Conservation (phyloP, 2,113 vertebrate species). For the Numenius arquata region DNA sequence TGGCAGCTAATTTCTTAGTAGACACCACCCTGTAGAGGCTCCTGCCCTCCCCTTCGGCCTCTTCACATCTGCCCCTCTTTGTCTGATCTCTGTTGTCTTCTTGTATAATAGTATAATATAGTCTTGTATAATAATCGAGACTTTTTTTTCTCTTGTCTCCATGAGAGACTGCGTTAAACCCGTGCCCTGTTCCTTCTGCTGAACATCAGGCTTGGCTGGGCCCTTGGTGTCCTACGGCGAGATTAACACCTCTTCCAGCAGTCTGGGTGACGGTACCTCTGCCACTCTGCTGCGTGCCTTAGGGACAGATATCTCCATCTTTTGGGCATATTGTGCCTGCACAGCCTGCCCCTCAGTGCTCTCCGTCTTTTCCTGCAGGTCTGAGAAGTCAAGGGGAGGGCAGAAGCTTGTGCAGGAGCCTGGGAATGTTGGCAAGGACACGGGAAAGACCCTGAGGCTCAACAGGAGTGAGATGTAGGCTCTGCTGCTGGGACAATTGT, state of each 20-base stretch:
- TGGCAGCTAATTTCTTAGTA: not conserved
- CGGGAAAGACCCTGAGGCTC: not conserved
- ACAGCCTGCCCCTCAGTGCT: not conserved
- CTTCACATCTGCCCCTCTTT: not conserved
- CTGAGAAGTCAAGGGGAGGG: not conserved
- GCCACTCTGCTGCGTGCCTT: not conserved
- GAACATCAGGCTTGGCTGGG: not conserved
- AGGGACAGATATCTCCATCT: not conserved
- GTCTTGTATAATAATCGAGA: not conserved
- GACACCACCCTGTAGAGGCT: not conserved
- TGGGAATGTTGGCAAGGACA: not conserved
- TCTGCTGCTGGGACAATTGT: not conserved
- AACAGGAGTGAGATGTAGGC: not conserved
- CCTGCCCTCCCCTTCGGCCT: not conserved
- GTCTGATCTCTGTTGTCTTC: not conserved
- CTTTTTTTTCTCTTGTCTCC: not conserved
- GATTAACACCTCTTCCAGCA: not conserved
- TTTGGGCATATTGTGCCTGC: not conserved
- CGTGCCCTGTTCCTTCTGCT: not conserved
- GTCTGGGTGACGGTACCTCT: not conserved
- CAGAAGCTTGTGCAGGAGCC: not conserved
- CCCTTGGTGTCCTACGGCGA: not conserved
- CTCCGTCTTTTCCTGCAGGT: not conserved
- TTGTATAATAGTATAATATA: not conserved
- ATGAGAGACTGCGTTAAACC: not conserved